Evolutionary conservation across 2,113 vertebrate genomes (phyloP).

Genomic region (Hoplias malabaricus): DNA sequence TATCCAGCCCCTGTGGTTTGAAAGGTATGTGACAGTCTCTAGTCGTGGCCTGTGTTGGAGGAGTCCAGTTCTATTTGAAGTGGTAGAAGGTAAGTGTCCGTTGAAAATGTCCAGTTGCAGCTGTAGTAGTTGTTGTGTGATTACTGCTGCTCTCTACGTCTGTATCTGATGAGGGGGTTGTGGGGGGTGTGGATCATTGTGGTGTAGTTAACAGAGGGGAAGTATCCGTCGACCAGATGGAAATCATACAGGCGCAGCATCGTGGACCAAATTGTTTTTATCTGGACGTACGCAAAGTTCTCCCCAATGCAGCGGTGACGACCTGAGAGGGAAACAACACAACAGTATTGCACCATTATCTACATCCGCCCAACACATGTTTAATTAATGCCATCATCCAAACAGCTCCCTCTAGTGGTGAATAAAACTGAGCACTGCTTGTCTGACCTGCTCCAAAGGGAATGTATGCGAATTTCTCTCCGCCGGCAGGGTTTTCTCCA

Average conservation of each 20-base stretch:
- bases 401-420: not conserved
- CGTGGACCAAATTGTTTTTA: conserved; percentile 97
- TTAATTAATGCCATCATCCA: too few relatives aligned
- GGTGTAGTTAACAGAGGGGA: conserved; percentile 92
- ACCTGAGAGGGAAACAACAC: conserved; percentile 66
- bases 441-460: conserved; percentile 91
- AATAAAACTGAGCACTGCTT: too few relatives aligned
- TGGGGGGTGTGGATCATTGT: conserved; percentile 97
- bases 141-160: conserved; percentile 64
- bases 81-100: too few relatives aligned
- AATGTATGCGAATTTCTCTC: conserved; percentile 91
- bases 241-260: conserved; percentile 90
- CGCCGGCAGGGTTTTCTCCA: conserved; percentile 81
- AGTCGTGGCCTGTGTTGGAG: too few relatives aligned
- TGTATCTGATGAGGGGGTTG: conserved; percentile 90
- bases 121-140: too few relatives aligned
- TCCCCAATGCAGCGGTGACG: conserved; percentile 98
- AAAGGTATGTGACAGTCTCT: too few relatives aligned
- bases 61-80: too few relatives aligned
- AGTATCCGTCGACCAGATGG: conserved; percentile 87
- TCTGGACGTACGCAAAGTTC: conserved; percentile 96
- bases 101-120: too few relatives aligned
- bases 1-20: too few relatives aligned
- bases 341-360: not conserved
- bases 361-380: too few relatives aligned